A percentile compares a stretch with the other conserved stretches of the same genome.
Conservation (phyloP, 2,113 vertebrate species). For the Dipodomys spectabilis region DNA sequence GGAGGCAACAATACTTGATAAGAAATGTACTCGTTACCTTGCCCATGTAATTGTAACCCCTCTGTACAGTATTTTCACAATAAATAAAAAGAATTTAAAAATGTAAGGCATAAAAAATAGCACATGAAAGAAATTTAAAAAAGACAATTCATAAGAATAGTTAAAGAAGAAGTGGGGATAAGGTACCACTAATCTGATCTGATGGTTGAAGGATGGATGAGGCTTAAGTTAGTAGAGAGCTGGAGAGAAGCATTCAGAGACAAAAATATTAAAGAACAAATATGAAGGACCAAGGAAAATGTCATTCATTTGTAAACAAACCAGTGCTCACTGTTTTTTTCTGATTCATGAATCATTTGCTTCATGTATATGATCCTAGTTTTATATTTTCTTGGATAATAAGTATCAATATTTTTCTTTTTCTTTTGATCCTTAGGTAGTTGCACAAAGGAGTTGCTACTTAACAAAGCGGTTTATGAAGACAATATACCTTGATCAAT, state of each 20-base stretch:
- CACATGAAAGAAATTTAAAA: background rate
- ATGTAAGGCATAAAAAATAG: background rate
- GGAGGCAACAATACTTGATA: too few relatives aligned
- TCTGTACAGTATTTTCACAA: too few relatives aligned
- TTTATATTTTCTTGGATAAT: background rate
- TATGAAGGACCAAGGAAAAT: background rate
- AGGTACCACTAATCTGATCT: background rate
- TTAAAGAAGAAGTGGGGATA: background rate
- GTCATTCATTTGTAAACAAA: too few relatives aligned
- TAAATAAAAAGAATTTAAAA: too few relatives aligned
- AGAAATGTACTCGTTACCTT: too few relatives aligned
- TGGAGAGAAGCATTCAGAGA: background rate
- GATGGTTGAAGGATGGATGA: background rate
- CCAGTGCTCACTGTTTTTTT: background rate
- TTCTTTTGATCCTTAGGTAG: too few relatives aligned
- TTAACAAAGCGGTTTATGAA: too few relatives aligned
- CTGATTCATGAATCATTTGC: background rate
- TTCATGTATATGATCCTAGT: background rate
- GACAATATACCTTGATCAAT: too few relatives aligned
- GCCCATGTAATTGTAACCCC: too few relatives aligned
- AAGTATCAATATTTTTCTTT: background rate
- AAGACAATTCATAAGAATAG: background rate
- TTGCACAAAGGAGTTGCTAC: too few relatives aligned
- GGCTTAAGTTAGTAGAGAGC: background rate
- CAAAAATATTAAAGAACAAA: background rate